Evolutionary conservation across 2,888 invertebrate species (phyloP).

Genomic region (Nomada lathburiana): DNA sequence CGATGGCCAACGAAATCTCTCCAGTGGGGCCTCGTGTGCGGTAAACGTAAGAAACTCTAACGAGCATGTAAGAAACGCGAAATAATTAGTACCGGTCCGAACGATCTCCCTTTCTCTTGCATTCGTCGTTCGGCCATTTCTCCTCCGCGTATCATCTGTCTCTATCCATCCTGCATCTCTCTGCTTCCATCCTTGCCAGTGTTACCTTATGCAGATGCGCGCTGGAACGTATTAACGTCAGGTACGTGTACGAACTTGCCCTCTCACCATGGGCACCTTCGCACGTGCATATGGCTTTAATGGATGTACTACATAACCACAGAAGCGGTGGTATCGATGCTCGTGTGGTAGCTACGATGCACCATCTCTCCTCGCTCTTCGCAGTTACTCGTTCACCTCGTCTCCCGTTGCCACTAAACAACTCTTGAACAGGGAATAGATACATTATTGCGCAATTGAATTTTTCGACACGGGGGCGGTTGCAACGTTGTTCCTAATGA

Average conservation of each 20-base stretch:
- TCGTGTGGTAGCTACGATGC: constrained; percentile 49
- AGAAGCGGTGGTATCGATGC: constrained; percentile 67
- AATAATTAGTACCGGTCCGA: constrained; percentile 74
- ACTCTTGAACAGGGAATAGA: constrained; percentile 53
- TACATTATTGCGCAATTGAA: constrained; percentile 56
- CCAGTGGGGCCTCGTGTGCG: constrained; percentile 38
- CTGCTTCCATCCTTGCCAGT: constrained; percentile 38
- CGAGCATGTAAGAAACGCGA: constrained; percentile 75
- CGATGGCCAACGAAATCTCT: constrained; percentile 41
- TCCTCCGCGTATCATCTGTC: neutral
- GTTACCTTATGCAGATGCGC: constrained; percentile 71
- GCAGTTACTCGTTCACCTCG: neutral
- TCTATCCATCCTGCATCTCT: neutral
- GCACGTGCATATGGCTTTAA: constrained; percentile 75
- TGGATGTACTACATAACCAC: constrained; percentile 75
- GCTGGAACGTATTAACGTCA: constrained; percentile 71
- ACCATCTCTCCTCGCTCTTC: constrained; percentile 1
- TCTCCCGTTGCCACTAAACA: constrained; percentile 50
- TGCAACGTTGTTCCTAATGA: too few species aligned
- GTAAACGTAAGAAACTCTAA: constrained; percentile 65
- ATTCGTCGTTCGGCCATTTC: constrained; percentile 3
- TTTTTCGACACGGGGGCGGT: neutral
- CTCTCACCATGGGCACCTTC: constrained; percentile 68
- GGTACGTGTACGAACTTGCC: constrained; percentile 72
- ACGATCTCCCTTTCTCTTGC: neutral